Evolutionary conservation across 2,888 invertebrate species (phyloP).

Genomic region (Ganaspis brasiliensis): DNA sequence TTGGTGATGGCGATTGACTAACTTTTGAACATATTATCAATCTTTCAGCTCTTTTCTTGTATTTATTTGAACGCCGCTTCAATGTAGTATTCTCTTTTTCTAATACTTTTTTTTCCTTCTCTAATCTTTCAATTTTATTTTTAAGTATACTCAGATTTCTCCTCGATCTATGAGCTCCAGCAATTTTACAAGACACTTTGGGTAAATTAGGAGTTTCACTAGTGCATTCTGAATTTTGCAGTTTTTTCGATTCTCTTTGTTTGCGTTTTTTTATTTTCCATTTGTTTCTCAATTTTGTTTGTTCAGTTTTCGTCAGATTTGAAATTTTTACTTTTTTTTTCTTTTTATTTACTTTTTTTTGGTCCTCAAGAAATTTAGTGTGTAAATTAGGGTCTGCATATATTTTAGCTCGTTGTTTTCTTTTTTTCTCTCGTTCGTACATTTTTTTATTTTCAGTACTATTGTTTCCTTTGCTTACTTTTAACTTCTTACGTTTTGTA

Average conservation of each 20-base stretch:
- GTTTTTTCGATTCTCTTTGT: not conserved
- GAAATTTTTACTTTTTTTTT: not conserved
- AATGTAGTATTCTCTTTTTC: too few species aligned
- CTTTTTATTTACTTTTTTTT: not conserved
- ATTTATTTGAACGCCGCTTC: too few species aligned
- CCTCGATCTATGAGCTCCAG: not conserved
- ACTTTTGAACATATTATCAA: too few species aligned
- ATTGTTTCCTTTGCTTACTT: too few species aligned
- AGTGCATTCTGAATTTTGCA: not conserved
- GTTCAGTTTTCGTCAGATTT: not conserved
- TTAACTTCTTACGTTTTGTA: not conserved
- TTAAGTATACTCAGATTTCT: not conserved
- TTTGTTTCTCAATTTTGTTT: not conserved
- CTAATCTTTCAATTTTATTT: not conserved
- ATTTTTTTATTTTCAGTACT: not conserved
- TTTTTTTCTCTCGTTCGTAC: constrained; percentile 9
- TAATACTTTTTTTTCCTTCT: too few species aligned
- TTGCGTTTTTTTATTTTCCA: not conserved
- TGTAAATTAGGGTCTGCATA: constrained; percentile 8
- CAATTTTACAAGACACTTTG: not conserved
- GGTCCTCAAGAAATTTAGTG: constrained; percentile 7
- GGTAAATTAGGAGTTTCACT: not conserved
- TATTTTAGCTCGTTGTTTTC: constrained; percentile 4
- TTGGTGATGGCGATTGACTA: not conserved
- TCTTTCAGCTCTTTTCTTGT: too few species aligned